phyloP scores from a whole-genome alignment of 2,113 vertebrate genomes.

The Otis tarda region DNA sequence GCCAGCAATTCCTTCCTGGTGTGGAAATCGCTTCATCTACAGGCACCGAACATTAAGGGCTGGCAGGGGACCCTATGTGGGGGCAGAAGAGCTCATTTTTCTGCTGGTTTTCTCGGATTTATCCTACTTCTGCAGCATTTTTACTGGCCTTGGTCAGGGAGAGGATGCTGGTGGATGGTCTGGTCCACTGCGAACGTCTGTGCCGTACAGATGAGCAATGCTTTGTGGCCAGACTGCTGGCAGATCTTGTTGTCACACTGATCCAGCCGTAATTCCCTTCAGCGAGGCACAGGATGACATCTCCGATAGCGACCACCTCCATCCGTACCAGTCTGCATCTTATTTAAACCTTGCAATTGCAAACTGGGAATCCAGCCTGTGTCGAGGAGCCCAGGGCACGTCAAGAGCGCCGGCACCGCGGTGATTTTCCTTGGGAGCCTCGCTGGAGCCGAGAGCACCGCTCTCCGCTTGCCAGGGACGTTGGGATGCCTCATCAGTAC shows the following conservation, averaged over 20 bases:
- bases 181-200: neutral
- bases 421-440: neutral
- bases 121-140: neutral
- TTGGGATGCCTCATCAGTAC: slow-evolving; percentile 4
- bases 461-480: neutral
- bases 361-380: neutral
- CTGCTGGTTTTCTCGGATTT: neutral
- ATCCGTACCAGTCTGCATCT: fast-evolving
- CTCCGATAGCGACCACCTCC: neutral
- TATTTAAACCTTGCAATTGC: neutral
- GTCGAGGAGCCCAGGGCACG: neutral
- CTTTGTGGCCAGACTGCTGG: neutral
- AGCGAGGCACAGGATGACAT: neutral
- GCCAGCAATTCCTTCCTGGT: neutral
- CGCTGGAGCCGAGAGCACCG: neutral
- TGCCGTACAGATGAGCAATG: fast-evolving
- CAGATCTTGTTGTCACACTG: neutral
- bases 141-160: neutral
- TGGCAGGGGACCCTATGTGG: neutral
- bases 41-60: neutral
- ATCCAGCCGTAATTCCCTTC: neutral
- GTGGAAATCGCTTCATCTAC: neutral
- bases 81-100: neutral
- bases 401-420: fast-evolving
- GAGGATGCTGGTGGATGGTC: neutral